Base-by-base conservation (phyloP, 2,113 vertebrate species). In the Thymallus thymallus region DNA sequence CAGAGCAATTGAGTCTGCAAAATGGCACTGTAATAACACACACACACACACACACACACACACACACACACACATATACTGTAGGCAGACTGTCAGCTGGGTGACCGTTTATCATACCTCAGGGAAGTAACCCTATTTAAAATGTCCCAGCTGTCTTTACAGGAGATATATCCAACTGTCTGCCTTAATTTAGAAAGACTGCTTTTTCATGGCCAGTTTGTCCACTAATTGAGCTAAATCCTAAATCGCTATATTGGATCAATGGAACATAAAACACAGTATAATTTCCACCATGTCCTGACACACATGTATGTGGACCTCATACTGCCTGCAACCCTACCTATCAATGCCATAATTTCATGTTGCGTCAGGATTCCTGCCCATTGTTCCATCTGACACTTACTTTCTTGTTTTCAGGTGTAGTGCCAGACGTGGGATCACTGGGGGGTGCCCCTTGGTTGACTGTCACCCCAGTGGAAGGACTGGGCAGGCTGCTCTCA, bases 341-440 rank as follows among this genome's bases (percentile, higher is more conserved):
- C 48, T 51, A 4, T 51, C 48, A 14, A 14, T 51, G 48, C 4
- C 48, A 51, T 51, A 1, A 51, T 51, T 16, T 51, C 16, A 6
- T 26, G 30, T 18, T 66, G 7, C 14, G 26, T 16, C 62, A 16
- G 6, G 14, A 69, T 51, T 48, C 7, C 46, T 69, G 6, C 67
- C 20, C 22, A 69, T 24, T 23, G 13, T 14, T 29, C 4, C 41
- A 29, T n/a, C 16, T 55, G 71, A 72, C 48, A 79, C 81, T 77
- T 73, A 88, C 92, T 0, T 13, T 72, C 22, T 22, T 26, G 56
- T 80, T 48, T 22, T 48, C 32, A 4, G 73, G n/a, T 29, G 68
- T 60, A 10, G 41, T 65, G 63, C 5, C 67, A 73, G 45, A 76
- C 3, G 73, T 56, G 0, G 83, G 71, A 56, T 66, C 63, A 72